These are phyloP conservation scores for Sitophilus oryzae DNA, from an alignment of 1,140 invertebrate species.

Conservation along the genomic window DNA sequence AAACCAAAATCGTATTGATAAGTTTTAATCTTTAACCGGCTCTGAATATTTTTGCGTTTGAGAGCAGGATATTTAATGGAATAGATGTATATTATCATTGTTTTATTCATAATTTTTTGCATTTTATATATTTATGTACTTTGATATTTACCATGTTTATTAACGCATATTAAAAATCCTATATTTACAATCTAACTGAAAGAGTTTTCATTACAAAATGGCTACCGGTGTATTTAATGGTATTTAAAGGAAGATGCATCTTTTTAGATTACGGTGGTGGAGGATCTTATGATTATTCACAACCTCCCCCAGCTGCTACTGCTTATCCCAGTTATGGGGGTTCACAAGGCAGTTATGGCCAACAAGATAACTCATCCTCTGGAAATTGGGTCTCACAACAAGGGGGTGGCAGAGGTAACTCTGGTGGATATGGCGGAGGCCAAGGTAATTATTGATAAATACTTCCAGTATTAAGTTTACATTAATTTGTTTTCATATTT, in stretches of 20 bases:
- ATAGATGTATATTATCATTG: no score
- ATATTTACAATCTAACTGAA: no score
- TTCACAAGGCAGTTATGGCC: slow-evolving; percentile 4
- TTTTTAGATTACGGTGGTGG: slow-evolving; percentile 14
- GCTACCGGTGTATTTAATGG: neutral
- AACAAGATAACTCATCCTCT: neutral
- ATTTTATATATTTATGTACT: no score
- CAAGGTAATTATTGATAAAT: slow-evolving; percentile 1
- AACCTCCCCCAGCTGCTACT: slow-evolving; percentile 19
- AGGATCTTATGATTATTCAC: slow-evolving; percentile 20
- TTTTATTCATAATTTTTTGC: no score
- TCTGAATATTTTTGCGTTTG: no score
- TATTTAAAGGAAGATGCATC: neutral
- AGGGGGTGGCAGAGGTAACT: slow-evolving; percentile 11
- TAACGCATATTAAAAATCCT: no score
- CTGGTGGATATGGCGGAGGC: slow-evolving; percentile 13
- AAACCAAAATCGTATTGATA: no score
- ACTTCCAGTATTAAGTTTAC: neutral
- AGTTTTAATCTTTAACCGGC: no score
- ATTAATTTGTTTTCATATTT: neutral
- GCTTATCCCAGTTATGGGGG: slow-evolving; percentile 21
- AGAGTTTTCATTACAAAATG: no score
- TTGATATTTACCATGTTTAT: no score
- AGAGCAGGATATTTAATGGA: no score
- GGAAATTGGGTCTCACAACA: neutral